A percentile compares a stretch with the other conserved stretches of the same genome.
Conservation (phyloP, 2,113 vertebrate genomes). For the Erinaceus europaeus region DNA sequence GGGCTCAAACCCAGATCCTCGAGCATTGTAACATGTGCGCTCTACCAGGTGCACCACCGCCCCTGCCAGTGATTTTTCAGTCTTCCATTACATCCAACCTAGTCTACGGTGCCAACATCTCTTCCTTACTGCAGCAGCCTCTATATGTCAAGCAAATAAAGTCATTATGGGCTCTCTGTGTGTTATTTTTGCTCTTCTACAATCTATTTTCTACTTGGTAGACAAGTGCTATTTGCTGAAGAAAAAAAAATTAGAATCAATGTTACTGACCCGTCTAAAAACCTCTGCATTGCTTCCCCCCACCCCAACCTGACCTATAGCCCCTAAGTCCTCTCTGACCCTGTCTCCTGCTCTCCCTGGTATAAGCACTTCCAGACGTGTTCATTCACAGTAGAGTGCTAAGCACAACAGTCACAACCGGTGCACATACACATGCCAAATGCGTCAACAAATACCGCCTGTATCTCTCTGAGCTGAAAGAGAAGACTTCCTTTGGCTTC, state of each 20-base stretch:
- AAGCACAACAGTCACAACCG: neutral
- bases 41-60: no score
- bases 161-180: neutral
- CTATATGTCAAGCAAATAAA: neutral
- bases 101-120: neutral
- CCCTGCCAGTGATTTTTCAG: no score
- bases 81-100: neutral
- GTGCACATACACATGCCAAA: neutral
- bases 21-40: no score
- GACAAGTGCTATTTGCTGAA: conserved; percentile 15
- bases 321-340: neutral
- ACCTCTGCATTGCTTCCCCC: neutral
- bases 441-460: neutral
- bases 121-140: neutral
- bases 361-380: neutral
- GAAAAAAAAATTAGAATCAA: neutral
- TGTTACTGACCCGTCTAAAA: neutral
- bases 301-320: neutral
- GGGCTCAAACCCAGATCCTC: no score
- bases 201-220: neutral
- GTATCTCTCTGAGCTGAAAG: neutral
- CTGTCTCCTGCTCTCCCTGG: neutral
- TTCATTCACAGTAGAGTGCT: neutral
- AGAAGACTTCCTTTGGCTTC: neutral
- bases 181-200: neutral